Base-by-base conservation (phyloP, 2,113 vertebrate genomes). In the Pseudopodoces humilis region DNA sequence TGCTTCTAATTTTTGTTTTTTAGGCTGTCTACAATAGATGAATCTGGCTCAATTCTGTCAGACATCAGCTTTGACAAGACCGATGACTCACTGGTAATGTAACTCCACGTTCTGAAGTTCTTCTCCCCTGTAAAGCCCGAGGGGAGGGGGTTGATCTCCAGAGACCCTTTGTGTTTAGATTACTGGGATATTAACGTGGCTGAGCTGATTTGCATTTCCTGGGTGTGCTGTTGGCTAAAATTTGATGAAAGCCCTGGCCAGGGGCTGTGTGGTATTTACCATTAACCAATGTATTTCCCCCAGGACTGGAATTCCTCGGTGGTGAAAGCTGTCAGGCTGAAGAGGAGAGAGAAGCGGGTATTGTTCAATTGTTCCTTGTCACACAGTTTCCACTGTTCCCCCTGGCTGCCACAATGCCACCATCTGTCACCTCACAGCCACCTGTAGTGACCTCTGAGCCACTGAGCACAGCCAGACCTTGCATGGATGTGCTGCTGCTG, bases 51-150 rank as follows among this genome's bases (percentile, higher is more conserved):
- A 56, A 98, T 99, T 95, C 96, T 99, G 97, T 99, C 99, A 37
- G 99, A 99, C 97, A 99, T 99, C 98, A 99, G 99, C 98, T 99
- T 99, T 96, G 99, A 99, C 97, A 99, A 99, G 98, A 99, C 99
- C 0, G 99, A 99, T 81, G 99, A 99, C 95, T 99, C 99, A 11
- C 93, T 99, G 97, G 99, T 99, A 98, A 98, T 90, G 96, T 86
- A 96, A 55, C 90, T 93, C 83, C 79, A 24, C 62, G 31, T 81
- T 86, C 52, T 75, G 10, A 95, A 23, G 47, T 71, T 92, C 89
- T 86, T 52, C 28, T 76, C 52, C 27, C 10, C 76, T 88, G 35
- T 52, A 25, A 35, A 91, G 49, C 43, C 35, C 68, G 9, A 47
- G 35, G 63, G 82, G 39, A 56, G 75, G 49, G 33, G 18, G 50